A percentile compares a stretch with the other conserved stretches of the same genome.
These are phyloP conservation scores for Trigoniulus corallinus DNA, from an alignment of 1,140 invertebrate genomes.

Conservation along the genomic window DNA sequence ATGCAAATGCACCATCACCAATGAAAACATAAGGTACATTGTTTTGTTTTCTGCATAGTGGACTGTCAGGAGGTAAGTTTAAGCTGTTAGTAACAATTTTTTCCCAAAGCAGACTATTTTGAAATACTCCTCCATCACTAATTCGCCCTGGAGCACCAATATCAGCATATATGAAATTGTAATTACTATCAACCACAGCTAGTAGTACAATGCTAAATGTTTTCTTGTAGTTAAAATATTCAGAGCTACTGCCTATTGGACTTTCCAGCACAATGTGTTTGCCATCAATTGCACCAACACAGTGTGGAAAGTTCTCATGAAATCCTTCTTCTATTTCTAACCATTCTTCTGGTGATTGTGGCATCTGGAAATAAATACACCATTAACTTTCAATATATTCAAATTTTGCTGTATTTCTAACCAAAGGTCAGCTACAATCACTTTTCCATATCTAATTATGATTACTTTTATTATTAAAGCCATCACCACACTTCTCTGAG, in stretches of 20 bases:
- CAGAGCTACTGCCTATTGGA: conserved; percentile 15
- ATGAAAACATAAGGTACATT: conserved; percentile 14
- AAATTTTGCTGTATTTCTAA: background rate
- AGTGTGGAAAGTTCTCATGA: conserved; percentile 14
- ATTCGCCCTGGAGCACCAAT: conserved; percentile 12
- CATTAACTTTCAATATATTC: background rate
- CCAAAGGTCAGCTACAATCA: background rate
- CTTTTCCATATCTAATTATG: background rate
- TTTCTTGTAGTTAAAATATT: conserved; percentile 18
- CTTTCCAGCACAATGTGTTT: conserved; percentile 6
- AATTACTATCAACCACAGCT: conserved; percentile 16
- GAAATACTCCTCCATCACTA: conserved; percentile 14
- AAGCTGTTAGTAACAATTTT: conserved; percentile 17
- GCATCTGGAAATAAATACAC: background rate
- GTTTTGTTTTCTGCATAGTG: conserved; percentile 10
- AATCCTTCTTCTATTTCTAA: conserved; percentile 8
- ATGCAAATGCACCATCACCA: conserved; percentile 16
- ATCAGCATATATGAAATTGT: too few relatives aligned
- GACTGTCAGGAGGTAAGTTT: conserved; percentile 8
- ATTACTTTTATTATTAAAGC: background rate
- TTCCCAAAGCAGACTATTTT: conserved; percentile 9
- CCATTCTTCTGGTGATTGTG: conserved; percentile 7
- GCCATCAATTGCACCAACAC: conserved; percentile 17
- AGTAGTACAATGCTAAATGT: conserved; percentile 16
- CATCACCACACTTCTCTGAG: background rate